Conservation (phyloP, 2,797 vertebrate genomes). For the Tapirus indicus region DNA sequence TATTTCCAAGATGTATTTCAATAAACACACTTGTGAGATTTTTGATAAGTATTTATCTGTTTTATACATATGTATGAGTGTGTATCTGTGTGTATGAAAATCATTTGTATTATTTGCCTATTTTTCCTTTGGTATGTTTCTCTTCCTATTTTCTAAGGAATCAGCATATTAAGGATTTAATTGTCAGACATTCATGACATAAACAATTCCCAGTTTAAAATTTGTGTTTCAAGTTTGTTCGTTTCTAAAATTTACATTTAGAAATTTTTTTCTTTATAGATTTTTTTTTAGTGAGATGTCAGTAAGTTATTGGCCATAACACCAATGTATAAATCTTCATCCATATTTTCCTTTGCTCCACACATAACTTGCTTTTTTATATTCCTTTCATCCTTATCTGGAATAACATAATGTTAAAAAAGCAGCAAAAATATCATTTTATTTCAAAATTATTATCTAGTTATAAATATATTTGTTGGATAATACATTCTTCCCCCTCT, state of each 20-base stretch:
- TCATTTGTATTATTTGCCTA: neutral
- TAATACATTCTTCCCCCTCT: neutral
- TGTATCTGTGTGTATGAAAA: neutral
- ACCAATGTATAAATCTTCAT: neutral
- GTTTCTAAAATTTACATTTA: neutral
- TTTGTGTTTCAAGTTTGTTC: neutral
- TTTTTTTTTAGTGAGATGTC: neutral
- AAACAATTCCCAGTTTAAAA: slow-evolving; percentile 9
- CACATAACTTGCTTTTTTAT: neutral
- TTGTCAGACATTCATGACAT: neutral
- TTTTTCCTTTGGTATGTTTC: neutral
- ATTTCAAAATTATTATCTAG: slow-evolving; percentile 3
- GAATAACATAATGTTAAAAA: slow-evolving; percentile 1
- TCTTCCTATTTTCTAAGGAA: slow-evolving; percentile 1
- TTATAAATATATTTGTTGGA: neutral
- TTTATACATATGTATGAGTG: neutral
- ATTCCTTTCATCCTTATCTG: neutral
- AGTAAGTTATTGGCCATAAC: neutral
- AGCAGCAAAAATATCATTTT: neutral
- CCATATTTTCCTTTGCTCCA: neutral
- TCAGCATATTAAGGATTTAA: neutral
- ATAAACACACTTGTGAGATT: neutral
- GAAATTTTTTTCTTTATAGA: neutral
- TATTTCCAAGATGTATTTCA: neutral
- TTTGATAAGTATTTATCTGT: neutral